Base-by-base conservation (phyloP, 1,140 invertebrate species). In the Cydia amplana region DNA sequence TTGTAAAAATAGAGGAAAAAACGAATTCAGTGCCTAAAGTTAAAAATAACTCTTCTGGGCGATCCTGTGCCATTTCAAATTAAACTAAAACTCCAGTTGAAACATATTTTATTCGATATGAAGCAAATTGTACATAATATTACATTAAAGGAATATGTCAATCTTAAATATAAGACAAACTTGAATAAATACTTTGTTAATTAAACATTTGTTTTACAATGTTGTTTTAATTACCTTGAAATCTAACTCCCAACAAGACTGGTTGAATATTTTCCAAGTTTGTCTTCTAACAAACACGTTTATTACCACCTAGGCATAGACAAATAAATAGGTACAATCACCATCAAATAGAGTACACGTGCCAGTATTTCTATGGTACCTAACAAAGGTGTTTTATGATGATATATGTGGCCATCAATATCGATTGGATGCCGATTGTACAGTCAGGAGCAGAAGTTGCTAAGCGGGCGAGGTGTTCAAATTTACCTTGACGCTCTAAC, bases 141-240 rank as follows among this genome's bases (percentile, higher is more conserved):
- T 51, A 83, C 81, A 78, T 81, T 75, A 83, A 86, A 82, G 78
- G 77, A 80, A 80, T 82, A 83, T 80, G 79, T 86, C 83, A 80
- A 83, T 80, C 74, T 82, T 74, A 76, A 77, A 80, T 81, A 72
- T 87, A 87, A 87, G 82, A 82, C 78, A 84, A 86, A 88, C 82
- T 88, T 89, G 86, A 89, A 89, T 89, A 90, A 90, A 90, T 89
- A 88, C 85, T 88, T 90, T 88, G 88, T 88, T 90, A 86, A 87
- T 86, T 83, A 85, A 51, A 36, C 25, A 32, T 12, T 43, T 75
- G 65, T 67, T 74, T 77, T 72, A 77, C 43, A 36, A 74, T 74
- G 20, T 73, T 51, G 75, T 63, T 73, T 73, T 32, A 25, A 40
- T 65, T 23, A 18, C 25, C 23, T 28, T 76, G 4, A n/a, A 20